These are phyloP conservation scores for Scaptomyza montana DNA, from an alignment of 1,140 invertebrate genomes.

Conservation along the genomic window DNA sequence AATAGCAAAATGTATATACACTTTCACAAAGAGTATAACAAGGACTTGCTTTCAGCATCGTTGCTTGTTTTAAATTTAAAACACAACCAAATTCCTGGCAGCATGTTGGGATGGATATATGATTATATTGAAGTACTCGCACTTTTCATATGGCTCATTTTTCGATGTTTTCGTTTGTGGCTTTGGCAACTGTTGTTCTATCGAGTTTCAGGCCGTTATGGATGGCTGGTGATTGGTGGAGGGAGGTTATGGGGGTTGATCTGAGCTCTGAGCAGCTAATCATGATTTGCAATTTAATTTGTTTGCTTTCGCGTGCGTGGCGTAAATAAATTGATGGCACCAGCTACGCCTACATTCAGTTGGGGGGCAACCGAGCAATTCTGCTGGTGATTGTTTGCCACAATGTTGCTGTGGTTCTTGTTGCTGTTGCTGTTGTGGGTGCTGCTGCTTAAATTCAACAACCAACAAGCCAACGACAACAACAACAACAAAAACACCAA, in stretches of 20 bases:
- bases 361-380: neutral
- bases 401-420: conserved; percentile 20
- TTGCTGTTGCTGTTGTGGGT: conserved; percentile 17
- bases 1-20: neutral
- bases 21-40: too few relatives aligned
- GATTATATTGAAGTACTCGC: conserved; percentile 39
- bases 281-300: conserved; percentile 81
- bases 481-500: neutral
- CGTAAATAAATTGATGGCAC: conserved; percentile 74
- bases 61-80: conserved; percentile 24
- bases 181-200: conserved; percentile 13
- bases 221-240: too few relatives aligned
- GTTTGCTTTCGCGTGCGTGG: conserved; percentile 74
- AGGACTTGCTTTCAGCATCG: neutral
- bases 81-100: conserved; percentile 2
- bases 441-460: conserved; percentile 32
- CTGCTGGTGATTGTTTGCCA: conserved; percentile 20
- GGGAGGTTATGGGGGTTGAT: neutral
- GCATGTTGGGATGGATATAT: conserved; percentile 18
- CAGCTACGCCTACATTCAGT: conserved; percentile 36
- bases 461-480: neutral
- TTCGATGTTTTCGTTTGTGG: neutral
- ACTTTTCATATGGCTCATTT: conserved; percentile 23
- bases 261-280: conserved; percentile 58
- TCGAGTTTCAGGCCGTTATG: conserved; percentile 11